Conservation (phyloP, 2,113 vertebrate genomes). For the Anser brachyrhynchus region DNA sequence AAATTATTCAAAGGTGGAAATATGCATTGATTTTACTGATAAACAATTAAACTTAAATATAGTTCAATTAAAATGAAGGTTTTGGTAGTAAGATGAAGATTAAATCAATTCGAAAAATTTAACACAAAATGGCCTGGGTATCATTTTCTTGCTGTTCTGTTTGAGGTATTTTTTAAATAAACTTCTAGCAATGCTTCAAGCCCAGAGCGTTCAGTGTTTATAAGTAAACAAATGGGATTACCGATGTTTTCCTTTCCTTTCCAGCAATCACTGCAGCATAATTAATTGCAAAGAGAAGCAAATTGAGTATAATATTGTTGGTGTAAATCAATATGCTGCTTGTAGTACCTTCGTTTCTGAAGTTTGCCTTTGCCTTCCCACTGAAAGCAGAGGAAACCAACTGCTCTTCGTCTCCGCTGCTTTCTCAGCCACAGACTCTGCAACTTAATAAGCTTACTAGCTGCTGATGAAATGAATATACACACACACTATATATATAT, state of each 20-base stretch:
- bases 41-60: background rate
- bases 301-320: background rate
- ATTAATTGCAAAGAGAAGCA: background rate
- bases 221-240: slow-evolving; percentile 26
- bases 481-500: background rate
- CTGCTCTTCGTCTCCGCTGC: slow-evolving; percentile 7
- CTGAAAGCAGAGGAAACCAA: background rate
- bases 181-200: background rate
- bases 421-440: background rate
- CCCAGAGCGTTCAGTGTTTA: background rate
- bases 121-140: background rate
- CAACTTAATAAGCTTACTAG: background rate
- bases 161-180: background rate
- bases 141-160: background rate
- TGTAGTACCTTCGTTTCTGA: background rate
- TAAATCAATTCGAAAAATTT: background rate
- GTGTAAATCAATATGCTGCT: background rate
- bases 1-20: background rate
- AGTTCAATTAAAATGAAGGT: background rate
- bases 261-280: background rate
- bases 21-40: background rate
- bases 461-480: background rate
- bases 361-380: background rate
- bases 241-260: slow-evolving; percentile 15
- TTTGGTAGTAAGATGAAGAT: background rate